phyloP scores from a whole-genome alignment of 2,797 vertebrate genomes.

The Tapera naevia region DNA sequence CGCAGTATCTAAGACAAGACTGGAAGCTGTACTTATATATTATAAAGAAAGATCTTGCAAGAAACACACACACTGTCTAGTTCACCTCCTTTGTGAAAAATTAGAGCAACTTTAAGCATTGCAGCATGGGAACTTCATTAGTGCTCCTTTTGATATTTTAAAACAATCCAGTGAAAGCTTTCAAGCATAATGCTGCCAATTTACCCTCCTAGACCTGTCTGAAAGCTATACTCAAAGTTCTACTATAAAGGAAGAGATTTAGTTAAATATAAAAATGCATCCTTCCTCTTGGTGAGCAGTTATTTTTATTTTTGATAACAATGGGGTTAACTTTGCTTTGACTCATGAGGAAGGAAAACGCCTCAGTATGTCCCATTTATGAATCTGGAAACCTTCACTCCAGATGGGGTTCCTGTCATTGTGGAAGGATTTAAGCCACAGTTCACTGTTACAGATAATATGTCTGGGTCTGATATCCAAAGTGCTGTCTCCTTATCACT shows the following conservation, averaged over 20 bases:
- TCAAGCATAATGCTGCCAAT: background rate
- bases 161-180: background rate
- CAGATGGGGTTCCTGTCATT: constrained; percentile 68
- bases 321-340: constrained; percentile 58
- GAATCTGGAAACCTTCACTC: constrained; percentile 72
- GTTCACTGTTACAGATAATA: constrained; percentile 63
- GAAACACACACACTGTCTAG: background rate
- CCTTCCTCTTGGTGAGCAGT: background rate
- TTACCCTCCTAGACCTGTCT: background rate
- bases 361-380: constrained; percentile 44
- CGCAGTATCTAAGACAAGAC: fast-evolving
- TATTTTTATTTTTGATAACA: constrained; percentile 20
- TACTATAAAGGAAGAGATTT: background rate
- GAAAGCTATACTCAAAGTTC: background rate
- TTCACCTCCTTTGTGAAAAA: background rate
- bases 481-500: constrained; percentile 72
- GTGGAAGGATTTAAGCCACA: constrained; percentile 45
- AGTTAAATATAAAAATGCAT: constrained; percentile 13
- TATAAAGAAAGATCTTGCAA: background rate
- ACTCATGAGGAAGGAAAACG: constrained; percentile 62
- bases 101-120: background rate
- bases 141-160: background rate
- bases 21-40: background rate
- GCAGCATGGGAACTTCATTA: background rate
- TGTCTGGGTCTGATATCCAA: constrained; percentile 48